phyloP scores from a whole-genome alignment of 64 coral and sea anemone genomes.

The Montipora cactus region DNA sequence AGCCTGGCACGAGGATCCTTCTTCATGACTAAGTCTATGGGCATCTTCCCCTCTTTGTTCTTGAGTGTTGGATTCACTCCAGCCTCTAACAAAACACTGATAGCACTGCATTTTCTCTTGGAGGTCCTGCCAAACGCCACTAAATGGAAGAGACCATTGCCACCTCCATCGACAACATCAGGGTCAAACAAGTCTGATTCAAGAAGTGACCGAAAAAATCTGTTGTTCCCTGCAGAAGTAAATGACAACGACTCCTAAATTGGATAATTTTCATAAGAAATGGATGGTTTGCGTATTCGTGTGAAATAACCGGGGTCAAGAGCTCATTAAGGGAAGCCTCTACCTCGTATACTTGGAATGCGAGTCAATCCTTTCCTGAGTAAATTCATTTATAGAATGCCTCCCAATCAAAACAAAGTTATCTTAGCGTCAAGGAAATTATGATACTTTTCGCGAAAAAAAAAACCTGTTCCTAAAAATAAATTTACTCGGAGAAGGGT shows the following conservation, averaged over 20 bases:
- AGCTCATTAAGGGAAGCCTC: too few relatives aligned
- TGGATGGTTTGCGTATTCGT: too few relatives aligned
- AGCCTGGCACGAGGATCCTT: slow-evolving; percentile 35
- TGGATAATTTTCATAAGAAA: background rate
- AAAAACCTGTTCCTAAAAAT: too few relatives aligned
- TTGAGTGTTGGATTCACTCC: slow-evolving; percentile 40
- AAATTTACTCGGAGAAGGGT: too few relatives aligned
- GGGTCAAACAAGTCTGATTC: slow-evolving; percentile 25
- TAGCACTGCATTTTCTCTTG: slow-evolving; percentile 11
- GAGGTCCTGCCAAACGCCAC: slow-evolving; percentile 20
- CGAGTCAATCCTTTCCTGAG: too few relatives aligned
- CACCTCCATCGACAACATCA: slow-evolving; percentile 10
- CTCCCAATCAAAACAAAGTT: too few relatives aligned
- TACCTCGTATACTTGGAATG: too few relatives aligned
- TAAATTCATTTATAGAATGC: too few relatives aligned
- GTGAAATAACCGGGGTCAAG: background rate
- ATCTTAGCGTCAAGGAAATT: too few relatives aligned
- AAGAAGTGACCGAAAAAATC: slow-evolving; percentile 14
- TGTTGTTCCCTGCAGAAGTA: slow-evolving; percentile 8
- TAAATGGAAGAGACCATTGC: slow-evolving; percentile 26
- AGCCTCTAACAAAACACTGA: background rate
- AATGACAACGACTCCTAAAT: background rate
- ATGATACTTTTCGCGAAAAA: too few relatives aligned
- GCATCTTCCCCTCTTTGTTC: slow-evolving; percentile 40
- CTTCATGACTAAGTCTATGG: slow-evolving; percentile 2